Percentiles rank a stretch among this genome's conserved stretches.
These are phyloP conservation scores for Pipistrellus kuhlii DNA, from an alignment of 2,797 vertebrate genomes.

Conservation along the genomic window DNA sequence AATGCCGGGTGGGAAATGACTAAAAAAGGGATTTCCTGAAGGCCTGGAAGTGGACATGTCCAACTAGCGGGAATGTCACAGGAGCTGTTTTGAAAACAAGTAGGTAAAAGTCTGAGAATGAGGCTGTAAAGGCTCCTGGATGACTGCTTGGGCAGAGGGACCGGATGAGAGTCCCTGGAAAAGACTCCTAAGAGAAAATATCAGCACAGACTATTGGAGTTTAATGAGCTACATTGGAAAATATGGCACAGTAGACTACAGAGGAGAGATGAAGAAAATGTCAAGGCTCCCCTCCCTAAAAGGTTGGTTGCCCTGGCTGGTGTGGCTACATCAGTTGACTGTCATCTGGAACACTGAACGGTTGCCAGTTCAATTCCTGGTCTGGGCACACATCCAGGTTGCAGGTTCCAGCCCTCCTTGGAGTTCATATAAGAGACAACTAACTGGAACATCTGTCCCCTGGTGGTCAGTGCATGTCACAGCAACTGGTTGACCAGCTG, in stretches of 20 bases:
- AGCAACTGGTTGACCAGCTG: too few relatives aligned
- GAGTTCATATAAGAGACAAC: too few relatives aligned
- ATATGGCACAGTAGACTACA: neutral
- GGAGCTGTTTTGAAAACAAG: slow-evolving; percentile 42
- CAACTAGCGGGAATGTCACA: neutral
- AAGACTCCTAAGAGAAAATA: slow-evolving; percentile 51
- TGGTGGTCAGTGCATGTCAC: too few relatives aligned
- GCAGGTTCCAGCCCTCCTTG: too few relatives aligned
- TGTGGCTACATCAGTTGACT: too few relatives aligned
- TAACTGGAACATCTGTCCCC: too few relatives aligned
- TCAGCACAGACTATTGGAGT: neutral
- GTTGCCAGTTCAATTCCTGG: too few relatives aligned
- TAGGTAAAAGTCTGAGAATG: neutral
- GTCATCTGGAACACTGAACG: too few relatives aligned
- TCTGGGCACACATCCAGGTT: too few relatives aligned
- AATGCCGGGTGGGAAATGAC: neutral
- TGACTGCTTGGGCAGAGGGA: neutral
- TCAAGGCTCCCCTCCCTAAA: neutral
- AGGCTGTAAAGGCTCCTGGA: slow-evolving; percentile 39
- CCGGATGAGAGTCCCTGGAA: neutral
- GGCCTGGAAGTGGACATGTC: neutral
- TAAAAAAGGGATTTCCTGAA: slow-evolving; percentile 3
- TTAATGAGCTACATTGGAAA: slow-evolving; percentile 7
- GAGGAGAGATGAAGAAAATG: neutral
- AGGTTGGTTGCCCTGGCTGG: too few relatives aligned